phyloP scores from a whole-genome alignment of 2,888 invertebrate species.

The Sussaba pulchella region DNA sequence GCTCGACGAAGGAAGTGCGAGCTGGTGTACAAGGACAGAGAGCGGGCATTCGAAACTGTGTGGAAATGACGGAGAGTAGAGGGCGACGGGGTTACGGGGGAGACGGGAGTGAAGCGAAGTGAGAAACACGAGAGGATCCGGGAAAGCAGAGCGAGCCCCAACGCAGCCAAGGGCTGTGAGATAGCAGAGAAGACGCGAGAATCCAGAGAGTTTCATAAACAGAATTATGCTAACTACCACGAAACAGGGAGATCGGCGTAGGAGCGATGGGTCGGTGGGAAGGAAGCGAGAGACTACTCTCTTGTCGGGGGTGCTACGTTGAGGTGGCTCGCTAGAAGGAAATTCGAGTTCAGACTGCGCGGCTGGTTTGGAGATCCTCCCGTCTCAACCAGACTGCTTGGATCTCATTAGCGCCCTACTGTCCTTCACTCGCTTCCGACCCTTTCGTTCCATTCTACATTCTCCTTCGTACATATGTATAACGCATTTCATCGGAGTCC shows the following conservation, averaged over 20 bases:
- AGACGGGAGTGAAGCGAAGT: conserved; percentile 63
- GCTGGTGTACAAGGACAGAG: conserved; percentile 35
- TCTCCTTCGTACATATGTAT: conserved; percentile 15
- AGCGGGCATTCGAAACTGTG: conserved; percentile 33
- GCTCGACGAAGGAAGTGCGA: conserved; percentile 52
- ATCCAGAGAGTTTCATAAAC: conserved; percentile 83
- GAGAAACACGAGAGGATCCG: conserved; percentile 65
- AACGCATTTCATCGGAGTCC: conserved; percentile 4
- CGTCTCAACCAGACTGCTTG: conserved; percentile 66
- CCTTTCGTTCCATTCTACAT: conserved; percentile 33
- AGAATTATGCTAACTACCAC: conserved; percentile 85
- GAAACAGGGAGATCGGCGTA: conserved; percentile 71
- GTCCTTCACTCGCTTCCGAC: conserved; percentile 40
- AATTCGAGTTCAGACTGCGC: conserved; percentile 72
- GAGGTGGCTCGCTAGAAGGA: conserved; percentile 57
- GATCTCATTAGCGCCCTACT: conserved; percentile 65
- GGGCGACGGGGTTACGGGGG: conserved; percentile 56
- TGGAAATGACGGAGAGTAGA: conserved; percentile 40
- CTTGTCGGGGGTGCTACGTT: conserved; percentile 2
- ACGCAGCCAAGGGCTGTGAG: conserved; percentile 38
- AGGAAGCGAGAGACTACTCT: conserved; percentile 50
- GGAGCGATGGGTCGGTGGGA: conserved; percentile 37
- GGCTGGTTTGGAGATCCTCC: conserved; percentile 63
- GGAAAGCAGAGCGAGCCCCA: conserved; percentile 2
- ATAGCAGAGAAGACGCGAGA: conserved; percentile 63